Base-by-base conservation (phyloP, 2,888 invertebrate species). In the Palloptera scutellata region DNA sequence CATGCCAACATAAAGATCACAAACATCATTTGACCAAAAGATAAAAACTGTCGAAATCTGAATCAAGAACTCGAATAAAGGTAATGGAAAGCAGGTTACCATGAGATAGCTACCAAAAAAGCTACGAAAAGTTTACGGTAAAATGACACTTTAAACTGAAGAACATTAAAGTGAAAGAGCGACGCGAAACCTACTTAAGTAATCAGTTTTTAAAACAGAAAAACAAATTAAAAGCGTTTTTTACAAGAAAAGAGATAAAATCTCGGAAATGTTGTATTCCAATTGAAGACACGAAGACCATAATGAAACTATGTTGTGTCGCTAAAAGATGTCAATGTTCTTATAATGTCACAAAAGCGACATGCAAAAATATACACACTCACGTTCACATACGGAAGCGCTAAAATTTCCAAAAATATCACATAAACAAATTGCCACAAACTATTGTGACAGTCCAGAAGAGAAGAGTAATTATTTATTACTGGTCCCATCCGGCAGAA, bases 391-490 rank as follows among this genome's bases (percentile, higher is more conserved):
- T 30, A 30, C 30, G 30, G 15, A 48, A 15, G 12, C 17, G 53
- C 53, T 13, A 19, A n/a, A 17, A 19, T 13, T 19, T 13, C 53
- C 19, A n/a, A 13, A 19, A 13, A n/a, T 19, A 19, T 19, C 53
- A 53, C 53, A 51, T 13, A 54, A 43, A 52, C 57, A 30, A 59
- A 59, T 58, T 59, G 54, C 42, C 30, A 51, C 51, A 63, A 61
- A 30, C 53, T 61, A 53, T 61, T 66, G 43, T 54, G 40, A 57
- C 54, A 17, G 41, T 15, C 42, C n/a, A 20, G 43, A 55, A 52
- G 9, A 20, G 43, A 55, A 52, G 9, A 40, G 53, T 48, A 76
- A 80, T 79, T 81, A 81, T 81, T 81, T 80, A 81, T 81, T 76
- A 76, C 73, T 74, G 72, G 74, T 74, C 75, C 73, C 76, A 76